Base-by-base conservation (phyloP, 2,888 invertebrate genomes). In the Drosophila siamana region DNA sequence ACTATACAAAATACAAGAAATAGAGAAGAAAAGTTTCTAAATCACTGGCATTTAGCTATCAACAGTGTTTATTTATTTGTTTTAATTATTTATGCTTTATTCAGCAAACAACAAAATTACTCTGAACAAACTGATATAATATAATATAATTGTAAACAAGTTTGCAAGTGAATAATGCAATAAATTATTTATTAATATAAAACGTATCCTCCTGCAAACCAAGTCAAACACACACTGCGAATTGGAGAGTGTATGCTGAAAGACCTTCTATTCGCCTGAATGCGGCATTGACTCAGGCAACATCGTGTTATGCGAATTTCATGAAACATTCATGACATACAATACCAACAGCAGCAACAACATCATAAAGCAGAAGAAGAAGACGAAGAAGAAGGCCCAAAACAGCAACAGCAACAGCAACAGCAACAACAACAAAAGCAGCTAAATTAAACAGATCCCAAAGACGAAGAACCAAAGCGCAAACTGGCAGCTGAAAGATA, bases 291-390 rank as follows among this genome's bases (percentile, higher is more conserved):
- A 48, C 36, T 48, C 28, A 19, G 36, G 11, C 30, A 52, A 64
- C 61, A 13, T 26, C n/a, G 64, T 51, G 66, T 50, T 56, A 36
- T 59, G 56, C 52, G 63, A 74, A 64, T 60, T 83, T 78, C 72
- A 84, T 80, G 51, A 84, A 83, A 73, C 54, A 84, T 86, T 80
- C 76, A 83, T 74, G 62, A 43, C 65, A 64, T 69, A 68, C 33
- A 57, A 50, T 43, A 51, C 36, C 46, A 61, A 26, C 26, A 69
- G 33, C 16, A 55, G 54, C 54, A 43, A 47, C 36, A 68, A 51
- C 46, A 62, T 15, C 36, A 38, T 38, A 38, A 38, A 38, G 36
- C 13, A 13, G 6, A 6, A 13, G 36, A 38, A 13, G 6, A 38
- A 36, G 36, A 13, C 4, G 13, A 36, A 30, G 30, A 30, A 3